Evolutionary conservation across 2,888 invertebrate genomes (phyloP), one percentile per base, ranked within the genome.

Genomic region (Megaustenia siamemsis): DNA sequence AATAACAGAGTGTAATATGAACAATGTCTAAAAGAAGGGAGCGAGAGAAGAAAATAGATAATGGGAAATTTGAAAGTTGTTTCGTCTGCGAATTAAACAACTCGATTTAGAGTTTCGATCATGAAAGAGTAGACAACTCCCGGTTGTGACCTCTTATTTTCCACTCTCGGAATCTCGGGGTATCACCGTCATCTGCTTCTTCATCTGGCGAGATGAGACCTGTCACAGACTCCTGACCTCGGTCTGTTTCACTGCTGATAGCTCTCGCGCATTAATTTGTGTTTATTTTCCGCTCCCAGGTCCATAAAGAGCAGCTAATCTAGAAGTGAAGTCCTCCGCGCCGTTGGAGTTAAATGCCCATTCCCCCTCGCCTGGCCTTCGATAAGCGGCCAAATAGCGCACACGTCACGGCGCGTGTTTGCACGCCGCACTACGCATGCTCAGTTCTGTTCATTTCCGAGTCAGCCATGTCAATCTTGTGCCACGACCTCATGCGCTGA

Each of bases 221-320:
- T 83, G 83, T 83, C 83, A 83, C 24, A 40, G 35, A 68, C 71
- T 49, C 56, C 43, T 28, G 32, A 28, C 56, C 71, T 78, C 60
- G 78, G 69, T 78, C 78, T 78, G 83, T 78, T 83, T 83, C 77
- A 83, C 83, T 43, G 32, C 43, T 71, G 78, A 78, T 78, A 78
- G 78, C 83, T 63, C 10, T 40, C 78, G 40, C 83, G 83, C 86
- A 86, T 86, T 85, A 86, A 86, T 86, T 86, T 85, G 86, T 86
- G 86, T 86, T 86, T 86, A 85, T 86, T 86, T 86, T 85, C 81
- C 86, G 86, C 86, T 85, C 76, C n/a, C 40, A 73, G 81, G 53
- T 76, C 83, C 80, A 85, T 85, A 85, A 86, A 85, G 86, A 85
- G 85, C 77, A 73, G 69, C 83, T 86, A 86, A 86, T 86, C 86